These are phyloP conservation scores for Lethenteron reissneri DNA, from an alignment of 2,113 vertebrate species.

Conservation along the genomic window DNA sequence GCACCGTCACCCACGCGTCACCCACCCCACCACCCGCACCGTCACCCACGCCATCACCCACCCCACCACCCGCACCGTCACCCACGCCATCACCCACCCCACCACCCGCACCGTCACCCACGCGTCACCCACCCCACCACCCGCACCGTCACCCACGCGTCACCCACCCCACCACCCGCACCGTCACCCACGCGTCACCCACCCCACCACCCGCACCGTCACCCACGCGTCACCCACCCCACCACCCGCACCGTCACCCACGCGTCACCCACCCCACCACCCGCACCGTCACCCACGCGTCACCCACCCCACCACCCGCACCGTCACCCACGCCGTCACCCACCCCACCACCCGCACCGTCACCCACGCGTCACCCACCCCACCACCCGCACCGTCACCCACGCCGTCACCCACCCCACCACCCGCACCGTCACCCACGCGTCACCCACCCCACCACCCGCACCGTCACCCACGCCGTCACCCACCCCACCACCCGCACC, in stretches of 20 bases:
- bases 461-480: too few species aligned
- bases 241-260: not conserved
- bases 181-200: not conserved
- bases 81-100: not conserved
- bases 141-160: not conserved
- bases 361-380: too few species aligned
- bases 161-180: not conserved
- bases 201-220: constrained; percentile 8
- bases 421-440: not conserved
- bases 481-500: not conserved
- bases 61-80: not conserved
- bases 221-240: too few species aligned
- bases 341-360: constrained; percentile 52
- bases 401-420: not conserved
- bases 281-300: too few species aligned
- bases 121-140: too few species aligned
- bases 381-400: not conserved
- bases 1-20: not conserved
- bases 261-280: too few species aligned
- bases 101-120: not conserved
- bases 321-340: constrained; percentile 23
- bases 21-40: not conserved
- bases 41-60: not conserved
- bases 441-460: too few species aligned
- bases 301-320: not conserved